Conservation (phyloP, 2,113 vertebrate genomes). For the Piprites chloris region DNA sequence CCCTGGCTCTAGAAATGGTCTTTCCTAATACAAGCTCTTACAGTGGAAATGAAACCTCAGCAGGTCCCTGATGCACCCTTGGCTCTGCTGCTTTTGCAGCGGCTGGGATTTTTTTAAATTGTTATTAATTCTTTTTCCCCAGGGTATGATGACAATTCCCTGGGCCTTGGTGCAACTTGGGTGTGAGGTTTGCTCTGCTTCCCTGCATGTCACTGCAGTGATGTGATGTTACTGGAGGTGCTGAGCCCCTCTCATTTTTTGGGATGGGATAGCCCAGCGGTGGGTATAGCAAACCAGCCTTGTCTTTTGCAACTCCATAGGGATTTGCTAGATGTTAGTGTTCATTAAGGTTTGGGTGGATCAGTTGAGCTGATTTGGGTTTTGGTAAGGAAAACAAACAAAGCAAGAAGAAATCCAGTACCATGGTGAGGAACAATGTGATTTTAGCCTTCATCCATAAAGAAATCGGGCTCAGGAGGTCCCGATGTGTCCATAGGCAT, state of each 20-base stretch:
- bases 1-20: not conserved
- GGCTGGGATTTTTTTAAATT: too few relatives aligned
- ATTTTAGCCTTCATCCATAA: not conserved
- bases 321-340: not conserved
- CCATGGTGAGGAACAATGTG: accelerated
- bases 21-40: not conserved
- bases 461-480: not conserved
- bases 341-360: not conserved
- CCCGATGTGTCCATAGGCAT: accelerated
- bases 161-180: not conserved
- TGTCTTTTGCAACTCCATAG: not conserved
- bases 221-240: not conserved
- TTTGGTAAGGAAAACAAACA: not conserved
- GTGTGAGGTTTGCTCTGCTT: not conserved
- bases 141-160: not conserved
- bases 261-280: not conserved
- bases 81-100: not conserved
- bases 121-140: not conserved
- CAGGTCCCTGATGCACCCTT: not conserved
- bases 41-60: not conserved
- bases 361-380: not conserved
- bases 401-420: not conserved
- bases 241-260: not conserved
- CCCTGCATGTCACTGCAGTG: accelerated
- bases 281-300: not conserved